A percentile compares a stretch with the other conserved stretches of the same genome.
Evolutionary conservation across 1,140 invertebrate species (phyloP).

Genomic region (Rhizoglyphus robini): DNA sequence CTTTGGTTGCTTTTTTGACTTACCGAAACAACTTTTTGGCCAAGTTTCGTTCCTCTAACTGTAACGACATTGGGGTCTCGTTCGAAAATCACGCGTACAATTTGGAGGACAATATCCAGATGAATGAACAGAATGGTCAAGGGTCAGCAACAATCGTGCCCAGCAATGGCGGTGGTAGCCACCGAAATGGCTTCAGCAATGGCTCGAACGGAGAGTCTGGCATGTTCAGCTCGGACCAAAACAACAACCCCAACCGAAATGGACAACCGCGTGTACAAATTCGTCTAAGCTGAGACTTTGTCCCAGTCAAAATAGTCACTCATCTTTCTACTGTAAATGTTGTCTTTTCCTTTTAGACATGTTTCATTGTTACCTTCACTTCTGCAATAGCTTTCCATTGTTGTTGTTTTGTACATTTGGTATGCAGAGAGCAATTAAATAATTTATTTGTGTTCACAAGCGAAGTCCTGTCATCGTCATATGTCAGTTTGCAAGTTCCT

Average conservation of each 20-base stretch:
- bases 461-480: too few species aligned
- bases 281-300: conserved; percentile 5
- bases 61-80: conserved; percentile 42
- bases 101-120: conserved; percentile 35
- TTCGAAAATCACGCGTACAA: conserved; percentile 74
- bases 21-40: background rate
- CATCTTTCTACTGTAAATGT: too few species aligned
- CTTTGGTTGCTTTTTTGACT: conserved; percentile 20
- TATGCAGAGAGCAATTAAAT: too few species aligned
- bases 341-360: too few species aligned
- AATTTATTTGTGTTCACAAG: too few species aligned
- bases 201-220: background rate
- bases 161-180: background rate
- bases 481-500: too few species aligned
- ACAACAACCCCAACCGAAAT: background rate
- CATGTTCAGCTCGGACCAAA: conserved; percentile 7
- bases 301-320: background rate
- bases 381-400: too few species aligned
- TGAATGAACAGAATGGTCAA: background rate
- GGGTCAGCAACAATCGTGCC: background rate
- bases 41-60: conserved; percentile 8
- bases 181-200: background rate
- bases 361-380: too few species aligned
- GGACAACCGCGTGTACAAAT: conserved; percentile 11
- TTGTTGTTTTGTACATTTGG: too few species aligned